Conservation (phyloP, 2,888 invertebrate species). For the Drosophila tripunctata region DNA sequence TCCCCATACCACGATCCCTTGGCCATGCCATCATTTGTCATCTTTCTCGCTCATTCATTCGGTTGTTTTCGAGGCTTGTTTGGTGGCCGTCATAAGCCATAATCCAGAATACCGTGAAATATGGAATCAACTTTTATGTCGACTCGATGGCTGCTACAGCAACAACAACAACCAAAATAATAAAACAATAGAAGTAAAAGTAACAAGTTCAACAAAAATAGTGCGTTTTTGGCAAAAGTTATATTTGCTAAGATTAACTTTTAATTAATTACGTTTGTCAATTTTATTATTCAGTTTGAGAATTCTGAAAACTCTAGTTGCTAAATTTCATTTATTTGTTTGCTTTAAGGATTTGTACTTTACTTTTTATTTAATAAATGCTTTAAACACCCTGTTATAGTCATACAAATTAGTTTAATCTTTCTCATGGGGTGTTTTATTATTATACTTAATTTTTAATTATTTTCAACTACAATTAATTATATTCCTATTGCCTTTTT, state of each 20-base stretch:
- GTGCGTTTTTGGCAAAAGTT: constrained; percentile 23
- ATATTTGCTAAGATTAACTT: constrained; percentile 15
- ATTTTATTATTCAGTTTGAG: constrained; percentile 10
- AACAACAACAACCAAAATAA: not conserved
- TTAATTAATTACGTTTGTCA: constrained; percentile 54
- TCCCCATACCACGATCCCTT: not conserved
- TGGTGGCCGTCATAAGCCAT: constrained; percentile 45
- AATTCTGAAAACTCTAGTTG: constrained; percentile 6
- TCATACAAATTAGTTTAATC: too few species aligned
- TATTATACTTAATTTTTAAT: too few species aligned
- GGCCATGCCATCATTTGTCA: not conserved
- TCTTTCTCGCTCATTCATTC: not conserved
- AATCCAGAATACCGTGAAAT: constrained; percentile 47
- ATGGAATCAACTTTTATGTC: constrained; percentile 34
- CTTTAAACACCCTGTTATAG: too few species aligned
- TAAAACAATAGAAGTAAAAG: not conserved
- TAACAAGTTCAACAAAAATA: not conserved
- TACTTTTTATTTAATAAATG: not conserved
- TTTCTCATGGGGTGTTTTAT: too few species aligned
- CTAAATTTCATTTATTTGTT: constrained; percentile 12
- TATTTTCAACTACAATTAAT: too few species aligned
- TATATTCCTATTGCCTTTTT: too few species aligned
- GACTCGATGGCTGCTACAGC: constrained; percentile 9
- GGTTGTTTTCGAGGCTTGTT: constrained; percentile 26
- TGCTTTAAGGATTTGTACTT: not conserved